These are phyloP conservation scores for Drosophila pachea DNA, from an alignment of 1,140 invertebrate species.

Conservation along the genomic window DNA sequence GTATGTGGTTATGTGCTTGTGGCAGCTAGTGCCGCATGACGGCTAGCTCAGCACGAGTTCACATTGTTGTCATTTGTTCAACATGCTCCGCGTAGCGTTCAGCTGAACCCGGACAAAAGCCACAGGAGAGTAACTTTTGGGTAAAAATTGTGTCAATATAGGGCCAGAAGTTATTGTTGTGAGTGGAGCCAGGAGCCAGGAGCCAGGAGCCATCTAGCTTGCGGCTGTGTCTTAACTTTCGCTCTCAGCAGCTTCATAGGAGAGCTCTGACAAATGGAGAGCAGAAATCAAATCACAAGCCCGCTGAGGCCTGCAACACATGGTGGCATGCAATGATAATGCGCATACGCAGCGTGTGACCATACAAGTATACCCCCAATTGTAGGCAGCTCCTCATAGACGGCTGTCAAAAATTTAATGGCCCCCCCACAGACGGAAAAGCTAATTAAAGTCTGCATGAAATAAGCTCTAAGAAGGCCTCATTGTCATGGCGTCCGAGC, in stretches of 20 bases:
- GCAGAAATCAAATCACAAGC: background rate
- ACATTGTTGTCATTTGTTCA: conserved; percentile 33
- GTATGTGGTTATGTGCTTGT: background rate
- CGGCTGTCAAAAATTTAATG: conserved; percentile 35
- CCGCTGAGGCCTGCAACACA: too few species aligned
- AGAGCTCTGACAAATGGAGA: background rate
- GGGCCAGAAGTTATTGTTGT: conserved; percentile 37
- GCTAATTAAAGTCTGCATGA: conserved; percentile 59
- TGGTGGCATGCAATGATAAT: background rate
- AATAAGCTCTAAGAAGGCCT: conserved; percentile 45
- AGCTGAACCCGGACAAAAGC: background rate
- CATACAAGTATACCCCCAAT: too few species aligned
- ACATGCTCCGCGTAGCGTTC: conserved; percentile 5
- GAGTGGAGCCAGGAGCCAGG: background rate
- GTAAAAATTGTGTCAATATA: conserved; percentile 59
- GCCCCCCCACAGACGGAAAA: conserved; percentile 20
- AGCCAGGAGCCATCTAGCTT: too few species aligned
- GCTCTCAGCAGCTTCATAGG: background rate
- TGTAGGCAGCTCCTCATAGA: background rate
- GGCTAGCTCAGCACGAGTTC: conserved; percentile 1
- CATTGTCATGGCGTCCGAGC: conserved; percentile 42
- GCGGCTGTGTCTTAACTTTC: too few species aligned
- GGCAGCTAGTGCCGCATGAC: conserved; percentile 6
- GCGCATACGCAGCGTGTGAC: conserved; percentile 19
- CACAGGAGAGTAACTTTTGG: conserved; percentile 7